Evolutionary conservation across 2,888 invertebrate genomes (phyloP).

Genomic region (Unio pictorum): DNA sequence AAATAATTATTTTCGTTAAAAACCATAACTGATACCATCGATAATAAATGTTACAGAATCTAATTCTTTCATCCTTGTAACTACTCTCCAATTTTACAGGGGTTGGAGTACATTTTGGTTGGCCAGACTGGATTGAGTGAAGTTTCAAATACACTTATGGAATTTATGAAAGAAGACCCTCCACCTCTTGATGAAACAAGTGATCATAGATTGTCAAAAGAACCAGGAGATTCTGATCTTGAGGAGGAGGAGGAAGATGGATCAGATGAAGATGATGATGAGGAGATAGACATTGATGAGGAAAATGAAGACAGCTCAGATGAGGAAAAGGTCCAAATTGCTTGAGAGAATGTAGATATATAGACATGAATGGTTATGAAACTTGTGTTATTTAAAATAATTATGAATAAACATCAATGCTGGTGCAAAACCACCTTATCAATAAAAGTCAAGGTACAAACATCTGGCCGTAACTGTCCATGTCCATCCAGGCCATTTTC

Average conservation of each 20-base stretch:
- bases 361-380: no score
- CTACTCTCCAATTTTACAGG: conserved; percentile 30
- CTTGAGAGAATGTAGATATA: background rate
- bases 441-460: no score
- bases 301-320: background rate
- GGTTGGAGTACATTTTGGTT: conserved; percentile 54
- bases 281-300: conserved; percentile 1
- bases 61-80: background rate
- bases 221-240: conserved; percentile 16
- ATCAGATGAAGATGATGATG: conserved; percentile 8
- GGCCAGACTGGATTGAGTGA: conserved; percentile 39
- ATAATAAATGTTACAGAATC: background rate
- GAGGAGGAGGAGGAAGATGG: conserved; percentile 21
- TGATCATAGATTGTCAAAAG: conserved; percentile 14
- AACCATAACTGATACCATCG: no score
- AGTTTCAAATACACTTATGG: conserved; percentile 10
- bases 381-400: no score
- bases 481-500: no score
- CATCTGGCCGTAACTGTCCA: no score
- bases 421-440: no score
- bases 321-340: background rate
- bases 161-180: conserved; percentile 13
- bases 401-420: no score
- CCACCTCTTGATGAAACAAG: conserved; percentile 20
- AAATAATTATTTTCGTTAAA: no score